Base-by-base conservation (phyloP, 1,140 invertebrate species). In the Drosophila nikananu region DNA sequence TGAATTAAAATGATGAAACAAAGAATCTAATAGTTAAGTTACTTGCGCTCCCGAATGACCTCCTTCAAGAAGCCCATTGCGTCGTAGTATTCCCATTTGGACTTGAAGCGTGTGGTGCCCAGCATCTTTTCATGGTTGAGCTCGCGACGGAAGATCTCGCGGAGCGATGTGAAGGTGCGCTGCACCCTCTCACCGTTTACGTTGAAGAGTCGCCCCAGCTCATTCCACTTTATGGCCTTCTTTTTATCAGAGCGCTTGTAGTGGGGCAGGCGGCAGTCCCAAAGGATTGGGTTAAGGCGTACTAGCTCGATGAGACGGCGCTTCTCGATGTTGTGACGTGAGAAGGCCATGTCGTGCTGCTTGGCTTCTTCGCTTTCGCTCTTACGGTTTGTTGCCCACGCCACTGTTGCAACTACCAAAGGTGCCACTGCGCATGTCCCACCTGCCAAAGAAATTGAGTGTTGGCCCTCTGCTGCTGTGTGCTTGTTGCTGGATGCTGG, bases 61-160 rank as follows among this genome's bases (percentile, higher is more conserved):
- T 91, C 83, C 75, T 92, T 92, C 25, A 92, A 81, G 49, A 92
- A 92, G 8, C 80, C 81, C 91, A 92, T 92, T 27, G 79, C 83
- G 58, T 91, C 91, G 63, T 92, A 92, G 60, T 92, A 92, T n/a
- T 92, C 91, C 91, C 91, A 92, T 30, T 92, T 92, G 35, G 91
- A 92, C 67, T 91, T 92, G 42, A 92, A 92, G 0, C 86, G 78
- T 10, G 72, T 41, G 1, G 66, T 54, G 54, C 91, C 91, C 55
- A 92, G 65, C 91, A 92, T 81, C 66, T 92, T 92, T 44, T 92
- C 91, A 54, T 92, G 91, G 58, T 92, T 92, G n/a, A 92, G 60
- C 57, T 92, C 91, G 10, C 91, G 83, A 2, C 91, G 77, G 41
- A 92, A 92, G 65, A 92, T 92, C 61, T 92, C 91, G 1, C 91